Percentiles rank a stretch among this genome's conserved stretches.
phyloP scores from a whole-genome alignment of 2,113 vertebrate species.

The Gracilinanus agilis region DNA sequence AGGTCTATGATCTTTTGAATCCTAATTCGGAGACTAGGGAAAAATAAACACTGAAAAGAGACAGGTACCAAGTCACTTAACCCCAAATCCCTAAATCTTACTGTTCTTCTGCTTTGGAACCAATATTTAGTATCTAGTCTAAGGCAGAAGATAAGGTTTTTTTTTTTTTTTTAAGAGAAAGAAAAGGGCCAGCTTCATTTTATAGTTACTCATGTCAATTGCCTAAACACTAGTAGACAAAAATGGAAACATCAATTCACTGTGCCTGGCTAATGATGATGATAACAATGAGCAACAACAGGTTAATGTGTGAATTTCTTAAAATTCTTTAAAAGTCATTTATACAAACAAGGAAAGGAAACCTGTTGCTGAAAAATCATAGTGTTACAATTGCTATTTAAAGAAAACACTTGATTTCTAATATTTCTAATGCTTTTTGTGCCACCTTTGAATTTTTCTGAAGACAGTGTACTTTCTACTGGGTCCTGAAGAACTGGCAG shows the following conservation, averaged over 20 bases:
- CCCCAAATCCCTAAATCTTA: too few species aligned
- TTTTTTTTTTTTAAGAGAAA: background rate
- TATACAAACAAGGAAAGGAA: background rate
- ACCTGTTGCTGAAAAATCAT: background rate
- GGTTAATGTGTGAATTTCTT: background rate
- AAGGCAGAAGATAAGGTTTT: too few species aligned
- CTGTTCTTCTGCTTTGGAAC: too few species aligned
- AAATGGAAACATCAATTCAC: background rate
- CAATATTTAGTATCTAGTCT: too few species aligned
- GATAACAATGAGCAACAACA: too few species aligned
- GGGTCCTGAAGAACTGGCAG: conserved; percentile 43
- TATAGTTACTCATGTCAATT: background rate
- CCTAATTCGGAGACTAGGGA: background rate
- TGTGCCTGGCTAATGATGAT: background rate
- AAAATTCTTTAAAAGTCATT: background rate
- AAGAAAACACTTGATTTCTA: background rate
- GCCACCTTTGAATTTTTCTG: background rate
- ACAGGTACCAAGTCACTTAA: too few species aligned
- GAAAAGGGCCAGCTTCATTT: background rate
- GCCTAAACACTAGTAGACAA: background rate
- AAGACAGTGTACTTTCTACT: background rate
- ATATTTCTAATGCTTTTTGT: background rate
- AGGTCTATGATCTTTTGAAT: background rate
- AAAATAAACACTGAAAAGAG: background rate
- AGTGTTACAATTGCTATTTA: background rate